Percentiles rank a stretch among this genome's conserved stretches.
Evolutionary conservation across 2,113 vertebrate genomes (phyloP).

Genomic region (Pseudolaguvia tuberculata): DNA sequence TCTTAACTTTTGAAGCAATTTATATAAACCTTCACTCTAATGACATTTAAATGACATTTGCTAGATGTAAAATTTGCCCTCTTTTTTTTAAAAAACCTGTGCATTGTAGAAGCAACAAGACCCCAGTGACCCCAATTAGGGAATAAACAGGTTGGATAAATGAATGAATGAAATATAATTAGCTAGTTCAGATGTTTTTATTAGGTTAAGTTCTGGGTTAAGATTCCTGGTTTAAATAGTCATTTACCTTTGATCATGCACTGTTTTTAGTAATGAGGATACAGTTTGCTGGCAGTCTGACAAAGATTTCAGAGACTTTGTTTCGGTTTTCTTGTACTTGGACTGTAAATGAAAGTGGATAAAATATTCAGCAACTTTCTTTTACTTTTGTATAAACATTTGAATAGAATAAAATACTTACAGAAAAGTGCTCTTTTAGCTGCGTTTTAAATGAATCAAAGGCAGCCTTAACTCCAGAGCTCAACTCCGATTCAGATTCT

Average conservation of each 20-base stretch:
- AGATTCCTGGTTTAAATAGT: not conserved
- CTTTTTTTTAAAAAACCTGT: no score
- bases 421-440: constrained; percentile 70
- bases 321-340: constrained; percentile 63
- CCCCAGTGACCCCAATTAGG: no score
- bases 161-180: no score
- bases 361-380: not conserved
- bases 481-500: constrained; percentile 47
- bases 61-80: no score
- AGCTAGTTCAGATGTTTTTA: no score
- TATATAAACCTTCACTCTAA: not conserved
- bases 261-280: constrained; percentile 67
- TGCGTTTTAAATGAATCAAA: constrained; percentile 71
- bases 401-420: constrained; percentile 51
- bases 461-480: constrained; percentile 58
- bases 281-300: constrained; percentile 67
- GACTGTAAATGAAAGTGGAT: constrained; percentile 50
- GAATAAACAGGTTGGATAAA: no score
- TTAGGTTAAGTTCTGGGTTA: no score
- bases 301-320: constrained; percentile 55
- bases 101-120: no score
- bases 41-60: no score
- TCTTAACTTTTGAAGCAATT: not conserved
- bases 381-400: no score
- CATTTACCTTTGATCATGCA: constrained; percentile 70